phyloP scores from a whole-genome alignment of 2,113 vertebrate genomes.

The Ceuthmochares aereus region DNA sequence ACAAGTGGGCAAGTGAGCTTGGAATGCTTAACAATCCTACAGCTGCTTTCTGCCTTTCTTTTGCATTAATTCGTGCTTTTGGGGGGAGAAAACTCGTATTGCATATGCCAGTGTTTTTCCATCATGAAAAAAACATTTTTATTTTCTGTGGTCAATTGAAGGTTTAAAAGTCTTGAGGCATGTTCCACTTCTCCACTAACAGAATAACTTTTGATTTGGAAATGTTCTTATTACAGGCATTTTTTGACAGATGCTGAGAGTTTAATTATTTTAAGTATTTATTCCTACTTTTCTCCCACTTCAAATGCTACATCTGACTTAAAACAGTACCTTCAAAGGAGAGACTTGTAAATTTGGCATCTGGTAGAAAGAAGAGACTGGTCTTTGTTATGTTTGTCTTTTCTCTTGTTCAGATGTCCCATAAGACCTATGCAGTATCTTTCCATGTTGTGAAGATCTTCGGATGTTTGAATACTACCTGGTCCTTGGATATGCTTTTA shows the following conservation, averaged over 20 bases:
- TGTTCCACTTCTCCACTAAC: neutral
- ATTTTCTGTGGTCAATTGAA: neutral
- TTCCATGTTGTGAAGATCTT: neutral
- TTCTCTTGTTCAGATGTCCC: neutral
- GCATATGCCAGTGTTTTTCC: neutral
- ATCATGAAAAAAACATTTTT: neutral
- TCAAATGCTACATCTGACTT: neutral
- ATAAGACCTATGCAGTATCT: rapidly evolving
- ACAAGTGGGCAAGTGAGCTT: neutral
- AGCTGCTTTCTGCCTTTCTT: conserved; percentile 1
- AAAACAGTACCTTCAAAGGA: neutral
- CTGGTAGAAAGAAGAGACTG: neutral
- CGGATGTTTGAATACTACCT: neutral
- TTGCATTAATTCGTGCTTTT: neutral
- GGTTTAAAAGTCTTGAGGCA: neutral
- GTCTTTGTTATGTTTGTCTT: neutral
- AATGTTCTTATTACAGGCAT: neutral
- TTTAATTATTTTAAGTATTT: neutral
- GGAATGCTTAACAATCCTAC: conserved; percentile 38
- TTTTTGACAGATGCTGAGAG: neutral
- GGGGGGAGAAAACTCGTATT: neutral
- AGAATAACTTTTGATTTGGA: neutral
- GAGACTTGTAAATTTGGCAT: neutral
- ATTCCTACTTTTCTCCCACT: neutral
- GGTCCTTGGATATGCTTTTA: neutral